These are phyloP conservation scores for Muscicapa striata DNA, from an alignment of 2,797 vertebrate species.

Conservation along the genomic window DNA sequence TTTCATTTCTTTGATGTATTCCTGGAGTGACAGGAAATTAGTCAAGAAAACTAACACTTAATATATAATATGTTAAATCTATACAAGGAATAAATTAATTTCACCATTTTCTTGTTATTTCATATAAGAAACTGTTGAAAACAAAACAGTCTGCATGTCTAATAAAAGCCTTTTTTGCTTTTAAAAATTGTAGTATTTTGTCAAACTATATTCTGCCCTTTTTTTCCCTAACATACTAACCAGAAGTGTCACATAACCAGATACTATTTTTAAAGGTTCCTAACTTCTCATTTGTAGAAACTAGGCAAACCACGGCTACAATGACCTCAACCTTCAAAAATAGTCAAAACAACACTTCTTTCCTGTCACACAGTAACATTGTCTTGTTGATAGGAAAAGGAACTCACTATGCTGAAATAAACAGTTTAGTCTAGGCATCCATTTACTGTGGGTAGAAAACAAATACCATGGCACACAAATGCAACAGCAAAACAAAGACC, in stretches of 20 bases:
- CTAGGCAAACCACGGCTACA: background rate
- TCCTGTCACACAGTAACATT: constrained; percentile 9
- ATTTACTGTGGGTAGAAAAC: background rate
- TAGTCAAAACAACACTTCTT: background rate
- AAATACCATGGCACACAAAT: background rate
- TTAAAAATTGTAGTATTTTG: background rate
- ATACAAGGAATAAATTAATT: background rate
- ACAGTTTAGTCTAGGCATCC: constrained; percentile 23
- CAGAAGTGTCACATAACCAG: background rate
- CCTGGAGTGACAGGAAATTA: background rate
- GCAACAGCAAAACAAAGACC: background rate
- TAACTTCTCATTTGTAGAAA: constrained; percentile 2
- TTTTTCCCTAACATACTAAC: background rate
- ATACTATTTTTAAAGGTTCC: constrained; percentile 25
- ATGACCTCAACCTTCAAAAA: constrained; percentile 44
- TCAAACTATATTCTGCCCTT: background rate
- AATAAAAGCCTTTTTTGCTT: background rate
- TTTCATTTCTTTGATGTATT: background rate
- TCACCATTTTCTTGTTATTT: background rate
- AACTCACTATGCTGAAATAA: background rate
- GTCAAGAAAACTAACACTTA: background rate
- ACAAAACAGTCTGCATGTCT: background rate
- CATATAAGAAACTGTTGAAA: background rate
- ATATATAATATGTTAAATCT: background rate
- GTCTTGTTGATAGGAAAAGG: background rate